Evolutionary conservation across 64 coral and sea anemone genomes (phyloP).

Genomic region (Astreopora myriophthalma): DNA sequence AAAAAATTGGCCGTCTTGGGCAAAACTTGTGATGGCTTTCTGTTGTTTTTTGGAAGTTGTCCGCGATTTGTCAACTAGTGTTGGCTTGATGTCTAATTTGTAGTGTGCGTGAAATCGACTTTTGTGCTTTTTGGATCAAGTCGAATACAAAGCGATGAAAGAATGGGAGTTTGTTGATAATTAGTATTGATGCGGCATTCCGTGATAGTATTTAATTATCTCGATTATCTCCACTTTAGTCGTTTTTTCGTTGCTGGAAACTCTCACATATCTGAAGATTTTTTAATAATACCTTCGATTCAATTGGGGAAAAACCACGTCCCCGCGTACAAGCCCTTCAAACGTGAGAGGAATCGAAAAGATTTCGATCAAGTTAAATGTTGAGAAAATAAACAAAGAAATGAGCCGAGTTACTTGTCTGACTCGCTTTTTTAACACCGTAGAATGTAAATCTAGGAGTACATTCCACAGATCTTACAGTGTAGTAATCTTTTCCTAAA

Average conservation of each 20-base stretch:
- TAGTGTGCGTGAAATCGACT: too few species aligned
- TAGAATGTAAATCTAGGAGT: not conserved
- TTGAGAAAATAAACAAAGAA: slow-evolving; percentile 24
- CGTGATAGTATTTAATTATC: not conserved
- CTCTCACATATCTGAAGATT: not conserved
- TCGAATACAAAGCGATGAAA: not conserved
- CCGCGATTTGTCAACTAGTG: too few species aligned
- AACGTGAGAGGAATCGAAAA: not conserved
- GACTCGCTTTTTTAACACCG: too few species aligned
- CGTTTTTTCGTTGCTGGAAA: not conserved
- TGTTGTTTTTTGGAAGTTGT: not conserved
- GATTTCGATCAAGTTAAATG: not conserved
- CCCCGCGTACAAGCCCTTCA: not conserved
- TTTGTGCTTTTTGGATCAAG: not conserved
- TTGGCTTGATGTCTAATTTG: too few species aligned
- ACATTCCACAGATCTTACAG: not conserved
- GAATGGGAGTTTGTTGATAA: not conserved
- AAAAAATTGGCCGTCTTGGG: not conserved
- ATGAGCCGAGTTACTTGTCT: not conserved
- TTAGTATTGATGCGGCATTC: not conserved
- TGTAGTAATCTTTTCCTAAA: slow-evolving; percentile 27
- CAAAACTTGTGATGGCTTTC: not conserved
- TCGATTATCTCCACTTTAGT: not conserved
- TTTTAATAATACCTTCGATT: not conserved
- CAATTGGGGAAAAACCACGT: not conserved